A percentile compares a stretch with the other conserved stretches of the same genome.
Conservation (phyloP, 2,797 vertebrate species). For the Tachyglossus aculeatus region DNA sequence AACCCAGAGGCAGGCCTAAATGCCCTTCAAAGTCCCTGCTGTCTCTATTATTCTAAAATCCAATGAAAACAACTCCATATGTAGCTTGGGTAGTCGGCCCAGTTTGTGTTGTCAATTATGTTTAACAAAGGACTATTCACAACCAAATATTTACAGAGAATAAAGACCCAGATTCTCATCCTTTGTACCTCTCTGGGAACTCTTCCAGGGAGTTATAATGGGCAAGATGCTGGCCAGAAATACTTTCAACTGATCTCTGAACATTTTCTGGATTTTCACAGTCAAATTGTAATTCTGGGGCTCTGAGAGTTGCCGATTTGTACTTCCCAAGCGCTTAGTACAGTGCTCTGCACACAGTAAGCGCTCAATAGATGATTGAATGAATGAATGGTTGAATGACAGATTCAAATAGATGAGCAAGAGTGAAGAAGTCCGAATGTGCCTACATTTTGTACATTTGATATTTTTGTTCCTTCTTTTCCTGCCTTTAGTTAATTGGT, state of each 20-base stretch:
- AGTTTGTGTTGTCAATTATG: not conserved
- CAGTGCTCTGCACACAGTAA: no score
- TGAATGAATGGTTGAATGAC: no score
- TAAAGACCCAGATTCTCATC: not conserved
- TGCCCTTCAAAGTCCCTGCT: not conserved
- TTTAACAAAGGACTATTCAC: constrained; percentile 33
- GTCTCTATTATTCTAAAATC: not conserved
- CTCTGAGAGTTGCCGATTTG: no score
- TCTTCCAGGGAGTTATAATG: not conserved
- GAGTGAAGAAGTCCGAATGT: not conserved
- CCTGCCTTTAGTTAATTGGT: not conserved
- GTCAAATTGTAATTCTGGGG: no score
- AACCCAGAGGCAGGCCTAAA: not conserved
- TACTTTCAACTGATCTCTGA: no score
- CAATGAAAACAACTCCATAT: not conserved
- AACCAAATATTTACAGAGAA: constrained; percentile 21
- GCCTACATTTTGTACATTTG: not conserved
- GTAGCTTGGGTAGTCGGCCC: constrained; percentile 23
- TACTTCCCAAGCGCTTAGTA: no score
- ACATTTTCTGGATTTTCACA: no score
- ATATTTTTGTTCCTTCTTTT: not conserved
- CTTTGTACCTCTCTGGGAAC: not conserved
- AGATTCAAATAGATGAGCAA: no score
- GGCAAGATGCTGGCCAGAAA: not conserved
- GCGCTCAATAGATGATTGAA: no score